Percentiles rank a stretch among this genome's conserved stretches.
phyloP scores from a whole-genome alignment of 1,140 invertebrate species.

The Cepaea nemoralis region DNA sequence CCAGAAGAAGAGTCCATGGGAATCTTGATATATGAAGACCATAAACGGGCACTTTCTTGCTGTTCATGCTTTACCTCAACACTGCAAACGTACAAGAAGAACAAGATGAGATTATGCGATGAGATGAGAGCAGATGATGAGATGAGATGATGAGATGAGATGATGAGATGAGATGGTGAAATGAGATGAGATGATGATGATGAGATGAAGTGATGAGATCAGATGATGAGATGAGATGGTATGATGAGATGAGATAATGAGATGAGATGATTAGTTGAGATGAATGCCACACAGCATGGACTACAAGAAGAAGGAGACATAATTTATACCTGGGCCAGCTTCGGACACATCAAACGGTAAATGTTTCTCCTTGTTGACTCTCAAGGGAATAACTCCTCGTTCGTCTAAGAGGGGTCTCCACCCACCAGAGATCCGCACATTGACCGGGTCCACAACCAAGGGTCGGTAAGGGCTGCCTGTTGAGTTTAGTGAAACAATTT shows the following conservation, averaged over 20 bases:
- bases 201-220: too few relatives aligned
- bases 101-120: too few relatives aligned
- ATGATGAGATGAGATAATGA: too few relatives aligned
- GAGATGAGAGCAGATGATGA: neutral
- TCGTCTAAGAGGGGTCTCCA: constrained; percentile 84
- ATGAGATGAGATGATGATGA: too few relatives aligned
- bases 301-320: neutral
- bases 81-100: too few relatives aligned
- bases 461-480: constrained; percentile 81
- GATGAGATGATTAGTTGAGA: neutral
- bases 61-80: too few relatives aligned
- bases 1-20: too few relatives aligned
- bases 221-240: too few relatives aligned
- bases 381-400: constrained; percentile 80
- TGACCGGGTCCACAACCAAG: constrained; percentile 79
- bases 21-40: too few relatives aligned
- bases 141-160: too few relatives aligned
- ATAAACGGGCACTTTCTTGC: too few relatives aligned
- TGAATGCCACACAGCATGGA: neutral
- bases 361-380: constrained; percentile 75
- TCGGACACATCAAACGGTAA: constrained; percentile 78
- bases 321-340: constrained; percentile 75
- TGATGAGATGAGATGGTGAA: too few relatives aligned
- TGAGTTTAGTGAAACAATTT: neutral
- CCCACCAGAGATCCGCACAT: constrained; percentile 74